phyloP scores from a whole-genome alignment of 2,888 invertebrate genomes.

The Heliconius ethilla region DNA sequence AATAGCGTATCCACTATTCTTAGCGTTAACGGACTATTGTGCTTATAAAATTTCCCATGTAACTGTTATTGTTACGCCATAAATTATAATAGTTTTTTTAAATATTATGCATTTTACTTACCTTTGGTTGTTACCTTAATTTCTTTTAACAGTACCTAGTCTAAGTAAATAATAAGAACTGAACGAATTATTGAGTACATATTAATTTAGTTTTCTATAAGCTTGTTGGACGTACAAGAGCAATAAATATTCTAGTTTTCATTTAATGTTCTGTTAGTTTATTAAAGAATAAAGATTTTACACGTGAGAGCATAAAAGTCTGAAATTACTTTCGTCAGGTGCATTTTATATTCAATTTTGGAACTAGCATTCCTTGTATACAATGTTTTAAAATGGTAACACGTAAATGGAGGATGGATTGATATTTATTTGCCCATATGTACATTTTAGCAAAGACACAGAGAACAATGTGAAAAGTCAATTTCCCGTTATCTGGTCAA shows the following conservation, averaged over 20 bases:
- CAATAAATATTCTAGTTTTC: not conserved
- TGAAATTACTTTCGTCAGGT: constrained; percentile 35
- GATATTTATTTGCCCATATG: not conserved
- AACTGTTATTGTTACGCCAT: constrained; percentile 32
- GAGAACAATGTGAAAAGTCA: too few species aligned
- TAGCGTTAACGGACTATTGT: constrained; percentile 67
- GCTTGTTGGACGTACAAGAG: not conserved
- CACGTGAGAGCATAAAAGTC: constrained; percentile 19
- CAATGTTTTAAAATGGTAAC: constrained; percentile 22
- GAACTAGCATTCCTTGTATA: constrained; percentile 19
- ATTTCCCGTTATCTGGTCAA: too few species aligned
- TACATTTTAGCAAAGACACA: not conserved
- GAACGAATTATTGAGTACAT: too few species aligned
- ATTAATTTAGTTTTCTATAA: not conserved
- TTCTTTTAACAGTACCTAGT: not conserved
- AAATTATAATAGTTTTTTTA: not conserved
- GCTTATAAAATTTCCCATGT: constrained; percentile 60
- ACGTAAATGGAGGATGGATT: not conserved
- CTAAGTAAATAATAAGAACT: too few species aligned
- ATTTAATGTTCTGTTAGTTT: not conserved
- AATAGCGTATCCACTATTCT: constrained; percentile 61
- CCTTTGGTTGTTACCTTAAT: not conserved
- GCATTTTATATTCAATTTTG: constrained; percentile 39
- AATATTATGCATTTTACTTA: not conserved
- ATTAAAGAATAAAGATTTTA: constrained; percentile 14